phyloP scores from a whole-genome alignment of 2,888 invertebrate genomes.

The Erebia ligea region DNA sequence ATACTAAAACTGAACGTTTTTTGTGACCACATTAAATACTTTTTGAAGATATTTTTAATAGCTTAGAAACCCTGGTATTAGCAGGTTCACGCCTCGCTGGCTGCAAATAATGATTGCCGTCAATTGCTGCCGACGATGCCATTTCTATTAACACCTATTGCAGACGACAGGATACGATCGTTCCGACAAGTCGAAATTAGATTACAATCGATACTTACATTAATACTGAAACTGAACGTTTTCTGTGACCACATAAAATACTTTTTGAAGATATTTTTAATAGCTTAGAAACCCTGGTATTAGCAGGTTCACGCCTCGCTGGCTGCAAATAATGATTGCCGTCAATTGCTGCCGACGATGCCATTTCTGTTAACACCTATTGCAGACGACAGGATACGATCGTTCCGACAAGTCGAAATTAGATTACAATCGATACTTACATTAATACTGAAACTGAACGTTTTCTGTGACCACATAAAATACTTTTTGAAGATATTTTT shows the following conservation, averaged over 20 bases:
- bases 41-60: too few relatives aligned
- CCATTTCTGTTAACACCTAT: constrained; percentile 28
- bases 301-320: constrained; percentile 41
- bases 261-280: too few relatives aligned
- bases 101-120: constrained; percentile 43
- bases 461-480: too few relatives aligned
- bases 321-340: constrained; percentile 42
- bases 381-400: not conserved
- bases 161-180: not conserved
- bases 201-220: not conserved
- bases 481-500: too few relatives aligned
- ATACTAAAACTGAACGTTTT: too few relatives aligned
- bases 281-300: constrained; percentile 34
- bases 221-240: too few relatives aligned
- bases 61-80: constrained; percentile 37
- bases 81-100: constrained; percentile 40
- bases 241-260: too few relatives aligned
- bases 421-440: not conserved
- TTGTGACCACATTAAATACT: too few relatives aligned
- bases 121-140: constrained; percentile 35
- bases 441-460: too few relatives aligned
- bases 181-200: not conserved
- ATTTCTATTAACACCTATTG: constrained; percentile 26
- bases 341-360: constrained; percentile 37
- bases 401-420: not conserved